Base-by-base conservation (phyloP, 2,113 vertebrate species). In the Etheostoma cragini region DNA sequence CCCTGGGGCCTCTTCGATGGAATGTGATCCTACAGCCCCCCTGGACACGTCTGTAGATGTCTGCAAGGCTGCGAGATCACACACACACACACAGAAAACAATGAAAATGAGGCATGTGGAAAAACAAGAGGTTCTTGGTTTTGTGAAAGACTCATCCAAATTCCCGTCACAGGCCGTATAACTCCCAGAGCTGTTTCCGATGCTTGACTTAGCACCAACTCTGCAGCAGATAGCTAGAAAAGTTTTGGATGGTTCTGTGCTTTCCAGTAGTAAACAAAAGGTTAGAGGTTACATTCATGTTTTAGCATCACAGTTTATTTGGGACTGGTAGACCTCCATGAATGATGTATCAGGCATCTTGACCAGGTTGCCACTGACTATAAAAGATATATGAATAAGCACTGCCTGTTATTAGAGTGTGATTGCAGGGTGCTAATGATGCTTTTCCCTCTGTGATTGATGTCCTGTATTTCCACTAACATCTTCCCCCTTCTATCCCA, bases 1-100 rank as follows among this genome's bases (percentile, higher is more conserved):
- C 94, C 95, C 94, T 87, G 91, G 92, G 93, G 94, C 89, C 87
- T 89, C 91, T 94, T 94, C 93, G 93, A 95, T 95, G 95, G 95
- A 95, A 96, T 96, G 93, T 93, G 94, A 94, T 94, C 94, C 91
- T 89, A 82, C 86, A 82, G 84, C 83, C 92, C 93, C 92, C 89
- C 90, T 17, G 88, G 94, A 88, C 89, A 93, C 83, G 90, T 94
- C 92, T 92, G 92, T 92, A 90, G 91, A 95, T 94, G 94, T 94
- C 93, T 94, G 92, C 83, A 49, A 93, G 93, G 92, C 91, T 91
- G 78, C 26, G 24, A 78, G 88, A 88, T 89, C 83, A 78, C 70
- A 77, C 86, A 82, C 83, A 82, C 74, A 65, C 81, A 62, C 70
- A 77, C 84, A 75, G 61, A 82, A 90, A 91, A 91, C 82, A 92